phyloP scores from a whole-genome alignment of 2,888 invertebrate genomes.

The Orthosia cruda region DNA sequence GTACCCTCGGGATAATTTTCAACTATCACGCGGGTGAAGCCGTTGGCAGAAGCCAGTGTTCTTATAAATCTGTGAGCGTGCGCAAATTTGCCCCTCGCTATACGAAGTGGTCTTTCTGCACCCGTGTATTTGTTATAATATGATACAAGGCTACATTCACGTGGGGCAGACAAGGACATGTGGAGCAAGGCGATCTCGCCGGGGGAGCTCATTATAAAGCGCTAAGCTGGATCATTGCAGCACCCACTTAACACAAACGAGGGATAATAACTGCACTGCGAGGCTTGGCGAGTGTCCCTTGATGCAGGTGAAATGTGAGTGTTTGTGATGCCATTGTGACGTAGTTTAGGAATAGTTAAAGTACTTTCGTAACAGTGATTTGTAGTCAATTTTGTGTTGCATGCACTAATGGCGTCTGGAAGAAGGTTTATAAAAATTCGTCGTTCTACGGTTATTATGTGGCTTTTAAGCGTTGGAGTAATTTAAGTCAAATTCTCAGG shows the following conservation, averaged over 20 bases:
- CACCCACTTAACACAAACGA: slow-evolving; percentile 73
- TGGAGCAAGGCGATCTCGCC: slow-evolving; percentile 75
- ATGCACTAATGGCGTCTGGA: too few relatives aligned
- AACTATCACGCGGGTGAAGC: too few relatives aligned
- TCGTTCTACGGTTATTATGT: too few relatives aligned
- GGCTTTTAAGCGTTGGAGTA: too few relatives aligned
- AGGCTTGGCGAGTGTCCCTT: slow-evolving; percentile 29
- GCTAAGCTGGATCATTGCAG: slow-evolving; percentile 68
- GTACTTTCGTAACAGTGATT: background rate
- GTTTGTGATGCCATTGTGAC: background rate
- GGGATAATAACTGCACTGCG: slow-evolving; percentile 64
- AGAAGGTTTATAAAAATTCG: too few relatives aligned
- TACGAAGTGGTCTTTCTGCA: background rate
- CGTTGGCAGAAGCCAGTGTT: too few relatives aligned
- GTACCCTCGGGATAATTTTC: too few relatives aligned
- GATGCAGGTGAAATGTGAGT: slow-evolving; percentile 46
- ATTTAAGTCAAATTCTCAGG: background rate
- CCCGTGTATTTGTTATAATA: slow-evolving; percentile 48
- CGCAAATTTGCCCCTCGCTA: background rate
- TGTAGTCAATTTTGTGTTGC: background rate
- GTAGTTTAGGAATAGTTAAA: background rate
- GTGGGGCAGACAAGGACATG: slow-evolving; percentile 69
- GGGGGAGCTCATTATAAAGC: slow-evolving; percentile 82
- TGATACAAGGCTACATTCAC: slow-evolving; percentile 71
- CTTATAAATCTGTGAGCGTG: too few relatives aligned